Evolutionary conservation across 2,113 vertebrate genomes (phyloP).

Genomic region (Peromyscus californicus): DNA sequence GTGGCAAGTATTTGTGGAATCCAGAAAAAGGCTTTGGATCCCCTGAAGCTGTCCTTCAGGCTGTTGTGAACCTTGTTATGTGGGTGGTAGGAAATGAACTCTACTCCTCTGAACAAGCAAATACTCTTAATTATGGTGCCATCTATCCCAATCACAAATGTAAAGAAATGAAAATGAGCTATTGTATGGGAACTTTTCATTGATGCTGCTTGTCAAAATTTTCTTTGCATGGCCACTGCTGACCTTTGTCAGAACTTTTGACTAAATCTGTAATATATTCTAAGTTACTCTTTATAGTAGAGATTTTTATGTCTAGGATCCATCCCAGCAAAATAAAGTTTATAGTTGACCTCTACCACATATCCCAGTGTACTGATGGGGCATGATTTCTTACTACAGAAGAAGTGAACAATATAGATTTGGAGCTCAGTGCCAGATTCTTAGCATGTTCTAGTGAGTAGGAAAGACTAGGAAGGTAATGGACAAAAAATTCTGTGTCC

Average conservation of each 20-base stretch:
- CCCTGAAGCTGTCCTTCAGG: neutral
- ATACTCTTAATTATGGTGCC: neutral
- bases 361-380: neutral
- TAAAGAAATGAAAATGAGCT: constrained; percentile 4
- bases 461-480: neutral
- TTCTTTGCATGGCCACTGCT: neutral
- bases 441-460: neutral
- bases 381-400: neutral
- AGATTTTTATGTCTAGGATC: neutral
- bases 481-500: neutral
- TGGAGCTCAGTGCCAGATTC: neutral
- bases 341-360: neutral
- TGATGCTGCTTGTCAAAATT: constrained; percentile 10
- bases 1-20: neutral
- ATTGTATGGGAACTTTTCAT: neutral
- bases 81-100: neutral
- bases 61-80: neutral
- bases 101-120: neutral
- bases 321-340: neutral
- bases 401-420: neutral
- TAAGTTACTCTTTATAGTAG: neutral
- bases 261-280: neutral
- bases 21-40: neutral
- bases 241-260: neutral
- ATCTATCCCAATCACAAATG: neutral